A percentile compares a stretch with the other conserved stretches of the same genome.
These are phyloP conservation scores for Tetramorium simillimum DNA, from an alignment of 1,140 invertebrate genomes.

Conservation along the genomic window DNA sequence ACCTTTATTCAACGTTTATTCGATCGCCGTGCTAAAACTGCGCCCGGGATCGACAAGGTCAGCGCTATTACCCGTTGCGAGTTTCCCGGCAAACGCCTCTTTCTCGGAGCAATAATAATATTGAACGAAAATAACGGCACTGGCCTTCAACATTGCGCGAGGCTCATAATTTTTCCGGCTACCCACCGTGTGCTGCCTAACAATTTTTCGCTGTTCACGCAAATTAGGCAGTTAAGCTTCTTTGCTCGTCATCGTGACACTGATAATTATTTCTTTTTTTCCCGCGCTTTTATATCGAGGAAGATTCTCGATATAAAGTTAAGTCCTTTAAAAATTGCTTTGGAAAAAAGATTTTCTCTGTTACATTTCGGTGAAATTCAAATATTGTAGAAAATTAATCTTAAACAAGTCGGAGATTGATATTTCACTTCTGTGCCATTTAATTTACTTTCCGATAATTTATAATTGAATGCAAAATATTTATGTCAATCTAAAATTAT, in stretches of 20 bases:
- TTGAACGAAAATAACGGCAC: slow-evolving; percentile 60
- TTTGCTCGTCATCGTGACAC: background rate
- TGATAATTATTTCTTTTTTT: slow-evolving; percentile 42
- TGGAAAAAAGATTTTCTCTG: background rate
- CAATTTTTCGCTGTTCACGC: slow-evolving; percentile 21
- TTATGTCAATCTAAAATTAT: background rate
- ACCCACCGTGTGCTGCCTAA: slow-evolving; percentile 22
- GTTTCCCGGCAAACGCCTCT: background rate
- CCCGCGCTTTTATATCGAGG: background rate
- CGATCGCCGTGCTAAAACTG: slow-evolving; percentile 51
- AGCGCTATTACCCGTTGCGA: slow-evolving; percentile 14
- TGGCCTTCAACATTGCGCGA: slow-evolving; percentile 31
- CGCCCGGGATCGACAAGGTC: slow-evolving; percentile 25
- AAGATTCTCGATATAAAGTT: background rate
- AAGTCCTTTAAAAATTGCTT: background rate
- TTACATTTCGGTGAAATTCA: background rate
- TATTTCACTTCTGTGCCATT: background rate
- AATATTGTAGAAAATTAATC: background rate
- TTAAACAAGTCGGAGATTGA: background rate
- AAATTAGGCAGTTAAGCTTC: background rate
- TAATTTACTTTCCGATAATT: background rate
- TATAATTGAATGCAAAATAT: background rate
- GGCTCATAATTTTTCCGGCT: slow-evolving; percentile 44
- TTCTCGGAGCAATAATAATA: slow-evolving; percentile 62
- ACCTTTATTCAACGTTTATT: slow-evolving; percentile 67